Base-by-base conservation (phyloP, 2,113 vertebrate species). In the Acanthisitta chloris region DNA sequence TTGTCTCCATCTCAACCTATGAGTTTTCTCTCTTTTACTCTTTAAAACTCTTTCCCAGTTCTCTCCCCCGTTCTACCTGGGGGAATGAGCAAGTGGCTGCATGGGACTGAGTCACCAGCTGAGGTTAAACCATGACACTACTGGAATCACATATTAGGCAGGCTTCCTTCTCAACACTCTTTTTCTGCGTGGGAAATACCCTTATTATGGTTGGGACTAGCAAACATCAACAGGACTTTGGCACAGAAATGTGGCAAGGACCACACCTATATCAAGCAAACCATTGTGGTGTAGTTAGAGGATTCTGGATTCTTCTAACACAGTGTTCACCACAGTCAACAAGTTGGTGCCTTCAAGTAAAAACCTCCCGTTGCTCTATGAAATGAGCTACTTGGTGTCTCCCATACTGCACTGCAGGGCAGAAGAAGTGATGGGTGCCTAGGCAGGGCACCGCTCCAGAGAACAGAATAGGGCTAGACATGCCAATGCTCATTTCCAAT, bases 401-500 rank as follows among this genome's bases (percentile, higher is more conserved):
- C 54, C 29, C 26, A 9, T 20, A 4, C 38, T 5, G 21, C 58
- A 12, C 1, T 19, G 43, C 36, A 46, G 23, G 17, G 17, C 21
- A 43, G 26, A 17, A 65, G 13, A 81, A 48, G 28, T 16, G 54
- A 6, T 12, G 38, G n/a, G 15, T 54, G 42, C 3, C 76, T 48
- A 52, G 71, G 13, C 13, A 61, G 16, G 12, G 55, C 1, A 12
- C 40, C 54, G 61, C 45, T 76, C 33, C 40, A 36, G 40, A 55
- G 20, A 73, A 46, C 58, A 24, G 43, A 74, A 26, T 34, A 38
- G n/a, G 43, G 33, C 71, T 5, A 19, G 13, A 59, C 45, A 34
- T 1, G 2, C 13, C 0, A 0, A 29, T 36, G 65, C 15, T 2
- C 38, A 29, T 58, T 83, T 31, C 51, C 78, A 74, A 33, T 23